Evolutionary conservation across 2,888 invertebrate species (phyloP), one percentile per base, ranked within the genome.

Genomic region (Toxonevra muliebris): DNA sequence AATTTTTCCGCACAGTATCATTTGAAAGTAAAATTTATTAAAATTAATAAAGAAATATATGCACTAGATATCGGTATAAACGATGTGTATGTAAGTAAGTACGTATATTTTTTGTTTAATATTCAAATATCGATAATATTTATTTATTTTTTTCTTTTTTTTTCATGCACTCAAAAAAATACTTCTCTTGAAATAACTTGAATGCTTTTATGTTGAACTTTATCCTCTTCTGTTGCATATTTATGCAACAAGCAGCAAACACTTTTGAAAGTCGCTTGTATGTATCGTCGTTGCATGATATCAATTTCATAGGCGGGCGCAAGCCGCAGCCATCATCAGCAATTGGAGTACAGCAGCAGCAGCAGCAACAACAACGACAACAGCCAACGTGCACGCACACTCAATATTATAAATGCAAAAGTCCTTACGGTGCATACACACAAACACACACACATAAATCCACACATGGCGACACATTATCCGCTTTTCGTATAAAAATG

Each of bases 381-480:
- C 10, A 45, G 53, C 41, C 5, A 9, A n/a, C 61, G 61, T 62
- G 59, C 62, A 64, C 68, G 73, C 60, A 66, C 69, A 45, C 48
- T 62, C 64, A 66, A 69, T 69, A 76, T 75, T 76, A 74, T 68
- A 77, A 73, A 77, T 77, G 72, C 70, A 68, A 73, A 70, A 73
- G 72, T 74, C 69, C 73, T 68, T 71, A 61, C 65, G 69, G 65
- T 65, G 65, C n/a, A 30, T 4, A 62, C n/a, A 43, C 9, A 10
- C 40, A n/a, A 15, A 42, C 12, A 13, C 30, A 15, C 19, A 42
- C 17, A 55, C 30, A 54, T 7, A 5, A 5, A n/a, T 30, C 53
- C 71, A 71, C 42, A 62, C 70, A 69, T 68, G 74, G 74, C 74
- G 78, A 77, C 76, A 77, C 72, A 77, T 77, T 77, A 78, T 74